Conservation (phyloP, 2,113 vertebrate species). For the Apeltes quadracus region DNA sequence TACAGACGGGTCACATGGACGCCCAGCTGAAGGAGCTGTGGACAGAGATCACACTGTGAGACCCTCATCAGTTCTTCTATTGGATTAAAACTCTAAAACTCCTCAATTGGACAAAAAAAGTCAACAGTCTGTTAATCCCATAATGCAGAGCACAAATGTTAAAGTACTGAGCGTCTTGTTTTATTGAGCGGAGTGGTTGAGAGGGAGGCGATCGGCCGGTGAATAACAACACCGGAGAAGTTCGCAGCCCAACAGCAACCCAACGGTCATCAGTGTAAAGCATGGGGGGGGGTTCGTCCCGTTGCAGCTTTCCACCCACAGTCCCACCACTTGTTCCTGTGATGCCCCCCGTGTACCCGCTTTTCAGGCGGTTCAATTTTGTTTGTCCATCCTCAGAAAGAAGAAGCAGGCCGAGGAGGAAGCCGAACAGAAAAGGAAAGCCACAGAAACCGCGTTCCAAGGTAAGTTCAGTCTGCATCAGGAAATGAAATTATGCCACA, state of each 20-base stretch:
- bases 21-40: slow-evolving; percentile 92
- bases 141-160: background rate
- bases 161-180: background rate
- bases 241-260: too few species aligned
- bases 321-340: background rate
- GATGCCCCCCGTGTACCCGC: background rate
- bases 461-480: slow-evolving; percentile 74
- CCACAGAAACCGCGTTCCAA: slow-evolving; percentile 95
- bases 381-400: slow-evolving; percentile 81
- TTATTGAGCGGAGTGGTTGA: background rate
- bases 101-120: background rate
- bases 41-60: slow-evolving; percentile 91
- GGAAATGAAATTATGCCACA: background rate
- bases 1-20: slow-evolving; percentile 96
- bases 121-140: too few species aligned
- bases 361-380: background rate
- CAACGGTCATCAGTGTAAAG: background rate
- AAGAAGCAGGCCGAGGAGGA: slow-evolving; percentile 97
- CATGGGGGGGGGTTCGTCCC: background rate
- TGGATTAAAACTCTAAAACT: background rate
- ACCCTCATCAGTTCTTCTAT: background rate
- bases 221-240: too few species aligned
- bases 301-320: background rate
- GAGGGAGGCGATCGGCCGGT: too few species aligned
- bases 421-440: slow-evolving; percentile 94